Evolutionary conservation across 1,140 invertebrate genomes (phyloP), one percentile per base, ranked within the genome.

Genomic region (Radopholus similis): DNA sequence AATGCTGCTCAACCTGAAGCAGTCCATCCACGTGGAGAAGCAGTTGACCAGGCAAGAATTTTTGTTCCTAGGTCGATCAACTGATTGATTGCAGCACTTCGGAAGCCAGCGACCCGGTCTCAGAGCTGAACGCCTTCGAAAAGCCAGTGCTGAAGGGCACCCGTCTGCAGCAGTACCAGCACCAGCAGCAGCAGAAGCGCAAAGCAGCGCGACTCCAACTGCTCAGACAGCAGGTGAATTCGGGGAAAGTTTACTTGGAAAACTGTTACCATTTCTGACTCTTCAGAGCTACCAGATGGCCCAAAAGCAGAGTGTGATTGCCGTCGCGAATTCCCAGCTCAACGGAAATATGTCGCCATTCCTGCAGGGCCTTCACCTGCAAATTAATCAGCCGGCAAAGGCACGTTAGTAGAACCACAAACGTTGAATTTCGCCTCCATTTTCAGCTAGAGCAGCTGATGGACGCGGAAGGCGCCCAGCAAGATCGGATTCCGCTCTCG

Each of bases 1-100:
- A 72, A 75, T 67, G 37, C 63, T 77, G 44, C 54, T 77, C 9
- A 77, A 78, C 35, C 57, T 77, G 23, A 77, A 77, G 47, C 75
- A 78, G 28, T 72, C 66, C 35, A 77, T 77, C 40, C 72, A 77
- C 21, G 76, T 77, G 6, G 75, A 77, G 55, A 77, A 77, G 38
- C 73, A 74, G 59, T 40, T 77, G 18, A 58, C 47, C 13, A 34
- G 73, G 49, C 38, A 0, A 13, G n/a, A 40, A 40, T 40, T 13
- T 40, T 40, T 40, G 1, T 40, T 13, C 11, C 51, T 13, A 13
- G 44, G 68, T 11, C 1, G 35, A 23, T 6, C 8, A 23, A 70
- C 4, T 15, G 11, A 67, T 21, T 28, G 13, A 32, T 28, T 44
- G 15, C 21, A 64, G 35, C 13, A 42, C 37, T 21, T 23, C 62